Conservation (phyloP, 37 sponge, comb jelly and placozoan genomes). For the Beroe forskalii region DNA sequence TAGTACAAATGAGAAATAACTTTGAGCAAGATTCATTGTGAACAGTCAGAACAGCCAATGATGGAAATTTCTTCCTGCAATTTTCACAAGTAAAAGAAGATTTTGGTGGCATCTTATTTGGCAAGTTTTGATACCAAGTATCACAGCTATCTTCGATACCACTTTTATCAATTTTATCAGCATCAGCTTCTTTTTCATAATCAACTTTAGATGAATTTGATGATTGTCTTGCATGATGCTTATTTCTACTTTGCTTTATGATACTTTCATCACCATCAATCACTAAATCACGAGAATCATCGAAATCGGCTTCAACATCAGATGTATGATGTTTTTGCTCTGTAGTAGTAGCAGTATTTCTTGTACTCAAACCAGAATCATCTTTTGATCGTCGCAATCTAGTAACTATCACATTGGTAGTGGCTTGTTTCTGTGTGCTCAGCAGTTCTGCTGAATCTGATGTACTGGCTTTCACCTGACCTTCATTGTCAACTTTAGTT, state of each 20-base stretch:
- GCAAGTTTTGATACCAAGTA: conserved; percentile 34
- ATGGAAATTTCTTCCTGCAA: neutral
- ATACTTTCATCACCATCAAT: neutral
- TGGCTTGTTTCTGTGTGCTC: neutral
- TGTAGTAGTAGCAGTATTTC: neutral
- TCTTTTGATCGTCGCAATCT: no score
- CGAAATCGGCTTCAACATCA: no score
- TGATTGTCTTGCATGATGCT: no score
- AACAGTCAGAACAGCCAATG: neutral
- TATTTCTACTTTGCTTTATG: neutral
- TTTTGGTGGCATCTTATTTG: conserved; percentile 1
- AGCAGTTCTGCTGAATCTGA: neutral
- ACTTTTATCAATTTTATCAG: neutral
- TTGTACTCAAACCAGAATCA: neutral
- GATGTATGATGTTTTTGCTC: neutral
- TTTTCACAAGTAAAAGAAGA: neutral
- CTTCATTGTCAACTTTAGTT: neutral
- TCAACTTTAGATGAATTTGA: no score
- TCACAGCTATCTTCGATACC: conserved; percentile 27
- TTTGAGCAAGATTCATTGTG: conserved; percentile 8
- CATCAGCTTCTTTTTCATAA: no score
- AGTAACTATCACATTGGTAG: no score
- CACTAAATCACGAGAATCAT: neutral
- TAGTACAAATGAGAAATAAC: neutral
- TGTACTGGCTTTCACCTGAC: neutral